Conservation (phyloP, 2,888 invertebrate species). For the Caenorhabditis virilis region DNA sequence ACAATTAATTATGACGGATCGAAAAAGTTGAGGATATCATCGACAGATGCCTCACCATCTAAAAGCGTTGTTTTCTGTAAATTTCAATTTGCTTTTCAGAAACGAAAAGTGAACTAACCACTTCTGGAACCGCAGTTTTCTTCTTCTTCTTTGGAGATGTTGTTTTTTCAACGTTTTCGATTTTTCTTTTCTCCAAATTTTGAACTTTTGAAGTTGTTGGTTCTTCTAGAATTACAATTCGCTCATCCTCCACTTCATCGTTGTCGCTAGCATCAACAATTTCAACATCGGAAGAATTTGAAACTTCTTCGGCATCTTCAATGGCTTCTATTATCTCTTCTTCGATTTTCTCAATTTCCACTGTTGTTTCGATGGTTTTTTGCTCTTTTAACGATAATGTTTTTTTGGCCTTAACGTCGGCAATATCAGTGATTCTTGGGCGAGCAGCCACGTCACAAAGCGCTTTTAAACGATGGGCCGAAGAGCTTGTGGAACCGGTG, state of each 20-base stretch:
- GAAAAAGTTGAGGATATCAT: slow-evolving; percentile 47
- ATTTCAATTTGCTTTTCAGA: background rate
- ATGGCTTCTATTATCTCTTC: too few species aligned
- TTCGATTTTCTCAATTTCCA: background rate
- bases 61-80: slow-evolving; percentile 25
- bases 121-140: slow-evolving; percentile 1
- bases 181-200: slow-evolving; percentile 11
- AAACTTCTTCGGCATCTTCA: slow-evolving; percentile 10
- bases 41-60: slow-evolving; percentile 49
- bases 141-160: slow-evolving; percentile 30
- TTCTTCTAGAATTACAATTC: background rate
- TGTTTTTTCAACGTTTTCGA: background rate
- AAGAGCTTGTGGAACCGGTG: slow-evolving; percentile 1
- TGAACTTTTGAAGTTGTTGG: background rate
- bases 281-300: too few species aligned
- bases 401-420: slow-evolving; percentile 26
- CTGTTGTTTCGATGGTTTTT: slow-evolving; percentile 4
- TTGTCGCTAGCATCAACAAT: slow-evolving; percentile 4
- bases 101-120: slow-evolving; percentile 1
- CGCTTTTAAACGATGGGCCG: slow-evolving; percentile 4
- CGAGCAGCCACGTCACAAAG: slow-evolving; percentile 33
- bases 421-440: slow-evolving; percentile 31
- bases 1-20: slow-evolving; percentile 20
- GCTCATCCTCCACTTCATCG: background rate
- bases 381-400: slow-evolving; percentile 13